These are phyloP conservation scores for Agelas oroides DNA, from an alignment of 37 sponge, comb jelly and placozoan species.

Conservation along the genomic window DNA sequence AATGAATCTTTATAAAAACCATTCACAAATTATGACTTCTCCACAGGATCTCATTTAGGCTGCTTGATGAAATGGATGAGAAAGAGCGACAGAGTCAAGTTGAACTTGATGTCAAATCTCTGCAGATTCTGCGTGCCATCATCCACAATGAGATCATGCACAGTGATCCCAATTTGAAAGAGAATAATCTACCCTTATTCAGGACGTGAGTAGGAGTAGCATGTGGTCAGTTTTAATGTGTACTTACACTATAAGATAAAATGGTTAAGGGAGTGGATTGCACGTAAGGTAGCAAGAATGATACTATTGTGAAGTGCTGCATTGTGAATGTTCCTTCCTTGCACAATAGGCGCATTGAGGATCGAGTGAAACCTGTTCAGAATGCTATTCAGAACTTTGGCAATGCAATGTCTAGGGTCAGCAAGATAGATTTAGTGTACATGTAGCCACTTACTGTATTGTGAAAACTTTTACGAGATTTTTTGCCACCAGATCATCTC, in stretches of 20 bases:
- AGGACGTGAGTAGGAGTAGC: conserved; percentile 23
- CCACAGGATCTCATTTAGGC: conserved; percentile 13
- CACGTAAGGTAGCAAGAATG: no score
- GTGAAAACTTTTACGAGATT: no score
- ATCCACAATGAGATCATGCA: conserved; percentile 77
- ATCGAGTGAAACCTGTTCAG: conserved; percentile 37
- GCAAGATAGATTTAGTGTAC: background rate
- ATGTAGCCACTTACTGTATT: no score
- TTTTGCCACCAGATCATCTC: no score
- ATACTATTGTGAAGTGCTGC: no score
- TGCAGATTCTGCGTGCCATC: conserved; percentile 73
- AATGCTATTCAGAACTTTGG: conserved; percentile 49
- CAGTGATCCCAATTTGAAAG: conserved; percentile 70
- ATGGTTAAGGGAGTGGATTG: no score
- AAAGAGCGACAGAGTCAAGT: conserved; percentile 37
- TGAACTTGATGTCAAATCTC: conserved; percentile 56
- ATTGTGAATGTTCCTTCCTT: background rate
- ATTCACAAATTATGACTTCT: no score
- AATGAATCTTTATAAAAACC: no score
- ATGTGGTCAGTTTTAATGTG: no score
- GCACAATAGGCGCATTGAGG: background rate
- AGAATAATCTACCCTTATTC: conserved; percentile 27
- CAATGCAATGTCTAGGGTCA: conserved; percentile 49
- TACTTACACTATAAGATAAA: no score
- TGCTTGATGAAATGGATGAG: conserved; percentile 1